Evolutionary conservation across 2,888 invertebrate genomes (phyloP).

Genomic region (Drosophila multiciliata): DNA sequence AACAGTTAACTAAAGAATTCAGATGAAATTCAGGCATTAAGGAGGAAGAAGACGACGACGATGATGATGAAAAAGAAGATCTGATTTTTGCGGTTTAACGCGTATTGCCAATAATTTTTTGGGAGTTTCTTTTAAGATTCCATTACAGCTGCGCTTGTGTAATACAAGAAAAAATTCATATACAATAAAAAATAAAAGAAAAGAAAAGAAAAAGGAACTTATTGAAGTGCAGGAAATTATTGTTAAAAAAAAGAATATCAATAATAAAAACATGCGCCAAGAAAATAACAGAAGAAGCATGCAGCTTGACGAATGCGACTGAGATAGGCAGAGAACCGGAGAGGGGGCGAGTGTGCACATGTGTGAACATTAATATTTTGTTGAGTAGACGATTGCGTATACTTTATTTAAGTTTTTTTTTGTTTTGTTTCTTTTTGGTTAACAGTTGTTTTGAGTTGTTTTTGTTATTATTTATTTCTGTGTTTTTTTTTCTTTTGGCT

Average conservation of each 20-base stretch:
- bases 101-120: slow-evolving; percentile 53
- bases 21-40: slow-evolving; percentile 18
- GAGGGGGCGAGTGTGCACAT: slow-evolving; percentile 3
- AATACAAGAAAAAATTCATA: slow-evolving; percentile 5
- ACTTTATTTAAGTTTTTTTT: slow-evolving; percentile 41
- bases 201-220: slow-evolving; percentile 25
- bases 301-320: slow-evolving; percentile 7
- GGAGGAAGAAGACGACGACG: background rate
- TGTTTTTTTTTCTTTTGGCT: slow-evolving; percentile 14
- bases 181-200: slow-evolving; percentile 31
- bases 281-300: slow-evolving; percentile 15
- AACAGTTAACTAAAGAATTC: slow-evolving; percentile 45
- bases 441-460: slow-evolving; percentile 37
- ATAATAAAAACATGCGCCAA: slow-evolving; percentile 15
- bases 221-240: slow-evolving; percentile 29
- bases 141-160: slow-evolving; percentile 29
- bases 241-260: slow-evolving; percentile 5
- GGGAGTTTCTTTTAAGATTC: slow-evolving; percentile 12
- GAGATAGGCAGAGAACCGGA: background rate
- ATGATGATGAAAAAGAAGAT: slow-evolving; percentile 13
- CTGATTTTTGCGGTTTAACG: slow-evolving; percentile 22
- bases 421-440: slow-evolving; percentile 11
- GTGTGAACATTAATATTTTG: background rate
- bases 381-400: slow-evolving; percentile 23
- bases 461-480: slow-evolving; percentile 20